A percentile compares a stretch with the other conserved stretches of the same genome.
Conservation (phyloP, 2,888 invertebrate genomes). For the Spilosoma lubricipeda region DNA sequence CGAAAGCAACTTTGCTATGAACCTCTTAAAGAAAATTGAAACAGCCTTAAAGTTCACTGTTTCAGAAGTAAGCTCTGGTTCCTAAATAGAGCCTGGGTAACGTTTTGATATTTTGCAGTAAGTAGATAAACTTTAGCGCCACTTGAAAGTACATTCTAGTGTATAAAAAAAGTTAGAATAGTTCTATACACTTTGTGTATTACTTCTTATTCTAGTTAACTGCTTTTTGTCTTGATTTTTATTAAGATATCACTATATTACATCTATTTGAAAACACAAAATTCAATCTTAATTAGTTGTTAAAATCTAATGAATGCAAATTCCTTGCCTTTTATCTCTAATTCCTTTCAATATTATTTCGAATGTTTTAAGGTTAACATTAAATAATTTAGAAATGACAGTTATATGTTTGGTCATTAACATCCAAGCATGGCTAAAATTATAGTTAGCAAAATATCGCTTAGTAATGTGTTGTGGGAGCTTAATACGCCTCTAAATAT, state of each 20-base stretch:
- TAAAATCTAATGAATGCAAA: too few species aligned
- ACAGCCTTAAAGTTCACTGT: slow-evolving; percentile 58
- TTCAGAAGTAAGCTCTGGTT: slow-evolving; percentile 45
- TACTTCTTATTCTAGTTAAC: background rate
- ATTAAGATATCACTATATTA: too few species aligned
- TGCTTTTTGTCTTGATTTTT: background rate
- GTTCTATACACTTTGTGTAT: background rate
- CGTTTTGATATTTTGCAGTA: slow-evolving; percentile 52
- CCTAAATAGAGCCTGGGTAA: slow-evolving; percentile 53
- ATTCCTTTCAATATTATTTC: background rate
- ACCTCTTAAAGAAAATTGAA: slow-evolving; percentile 59
- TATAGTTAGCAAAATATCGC: too few species aligned
- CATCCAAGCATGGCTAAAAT: too few species aligned
- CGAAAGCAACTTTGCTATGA: slow-evolving; percentile 54
- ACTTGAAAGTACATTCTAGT: background rate
- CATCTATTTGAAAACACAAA: too few species aligned
- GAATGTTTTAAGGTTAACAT: too few species aligned
- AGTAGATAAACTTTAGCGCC: slow-evolving; percentile 16
- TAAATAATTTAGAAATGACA: background rate
- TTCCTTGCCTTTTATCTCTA: too few species aligned
- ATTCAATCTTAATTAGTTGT: too few species aligned
- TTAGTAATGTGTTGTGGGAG: too few species aligned
- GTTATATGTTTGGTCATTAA: too few species aligned
- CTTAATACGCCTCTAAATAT: background rate
- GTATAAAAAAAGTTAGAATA: background rate